Percentiles rank a stretch among this genome's conserved stretches.
These are phyloP conservation scores for Alosa sapidissima DNA, from an alignment of 2,797 vertebrate species.

Conservation along the genomic window DNA sequence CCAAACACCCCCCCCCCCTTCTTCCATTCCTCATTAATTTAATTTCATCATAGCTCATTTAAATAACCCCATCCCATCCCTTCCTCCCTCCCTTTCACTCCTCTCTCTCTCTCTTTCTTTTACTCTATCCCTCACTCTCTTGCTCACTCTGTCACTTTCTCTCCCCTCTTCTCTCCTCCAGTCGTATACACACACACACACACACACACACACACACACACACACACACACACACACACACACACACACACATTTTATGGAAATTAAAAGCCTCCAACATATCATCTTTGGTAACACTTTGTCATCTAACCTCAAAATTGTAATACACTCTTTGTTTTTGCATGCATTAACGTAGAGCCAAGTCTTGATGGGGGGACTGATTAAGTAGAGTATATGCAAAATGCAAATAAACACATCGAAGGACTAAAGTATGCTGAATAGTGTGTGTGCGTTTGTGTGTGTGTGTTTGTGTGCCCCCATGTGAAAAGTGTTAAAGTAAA, in stretches of 20 bases:
- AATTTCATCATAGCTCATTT: conserved; percentile 32
- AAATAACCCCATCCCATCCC: neutral
- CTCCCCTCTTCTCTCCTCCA: neutral
- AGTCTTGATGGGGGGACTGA: neutral
- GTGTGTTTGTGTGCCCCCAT: neutral
- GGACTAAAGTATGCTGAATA: neutral
- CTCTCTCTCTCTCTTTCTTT: conserved; percentile 37
- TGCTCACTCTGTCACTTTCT: neutral
- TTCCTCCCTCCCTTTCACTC: conserved; percentile 49
- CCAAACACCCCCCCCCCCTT: neutral
- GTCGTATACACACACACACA: neutral
- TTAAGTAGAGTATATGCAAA: neutral
- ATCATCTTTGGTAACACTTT: conserved; percentile 15
- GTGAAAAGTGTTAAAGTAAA: neutral
- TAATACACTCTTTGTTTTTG: conserved; percentile 43
- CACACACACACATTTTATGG: neutral
- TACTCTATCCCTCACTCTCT: neutral
- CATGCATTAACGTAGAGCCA: neutral
- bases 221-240: neutral
- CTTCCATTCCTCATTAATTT: conserved; percentile 15
- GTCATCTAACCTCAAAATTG: conserved; percentile 40
- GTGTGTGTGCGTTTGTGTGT: conserved; percentile 9
- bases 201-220: conserved; percentile 15
- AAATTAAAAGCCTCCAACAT: conserved; percentile 8
- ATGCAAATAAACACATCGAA: neutral